Base-by-base conservation (phyloP, 2,888 invertebrate genomes). In the Caenorhabditis sinica region DNA sequence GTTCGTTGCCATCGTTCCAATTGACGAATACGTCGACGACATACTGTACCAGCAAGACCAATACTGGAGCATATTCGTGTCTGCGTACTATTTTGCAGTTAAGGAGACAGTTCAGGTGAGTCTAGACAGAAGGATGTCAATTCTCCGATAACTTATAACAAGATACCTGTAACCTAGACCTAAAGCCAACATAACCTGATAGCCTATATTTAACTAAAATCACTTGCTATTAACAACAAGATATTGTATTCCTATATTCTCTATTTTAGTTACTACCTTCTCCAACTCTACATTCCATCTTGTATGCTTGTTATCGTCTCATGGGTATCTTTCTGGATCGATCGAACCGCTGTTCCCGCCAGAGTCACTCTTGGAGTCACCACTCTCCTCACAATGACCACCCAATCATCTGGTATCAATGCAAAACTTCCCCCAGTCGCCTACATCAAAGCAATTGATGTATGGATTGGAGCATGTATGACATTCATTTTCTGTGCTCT, bases 221-320 rank as follows among this genome's bases (percentile, higher is more conserved):
- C n/a, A n/a, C n/a, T n/a, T n/a, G n/a, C n/a, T n/a, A n/a, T n/a
- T n/a, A n/a, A n/a, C n/a, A n/a, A n/a, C n/a, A n/a, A n/a, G n/a
- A n/a, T n/a, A n/a, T n/a, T n/a, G n/a, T n/a, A 30, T 58, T 1
- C 30, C 0, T 56, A 56, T 28, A 30, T 58, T 58, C 4, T 30
- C 4, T 0, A 11, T 86, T 89, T 30, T 83, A 96, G 96, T 94
- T 98, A 98, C 95, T 98, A 98, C 95, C 95, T 98, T 93, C 97
- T 98, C 93, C 98, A 98, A 95, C 97, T 98, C 94, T 98, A 98
- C 95, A 97, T 98, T 93, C 98, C 98, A 73, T 97, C 97, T 95
- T 97, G 97, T 60, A 93, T 93, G 92, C 83, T 93, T 28, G 92
- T 93, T 40, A 91, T 91, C 58, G 91, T 91, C 30, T 91, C 91